Base-by-base conservation (phyloP, 2,113 vertebrate genomes). In the Pontoporia blainvillei region DNA sequence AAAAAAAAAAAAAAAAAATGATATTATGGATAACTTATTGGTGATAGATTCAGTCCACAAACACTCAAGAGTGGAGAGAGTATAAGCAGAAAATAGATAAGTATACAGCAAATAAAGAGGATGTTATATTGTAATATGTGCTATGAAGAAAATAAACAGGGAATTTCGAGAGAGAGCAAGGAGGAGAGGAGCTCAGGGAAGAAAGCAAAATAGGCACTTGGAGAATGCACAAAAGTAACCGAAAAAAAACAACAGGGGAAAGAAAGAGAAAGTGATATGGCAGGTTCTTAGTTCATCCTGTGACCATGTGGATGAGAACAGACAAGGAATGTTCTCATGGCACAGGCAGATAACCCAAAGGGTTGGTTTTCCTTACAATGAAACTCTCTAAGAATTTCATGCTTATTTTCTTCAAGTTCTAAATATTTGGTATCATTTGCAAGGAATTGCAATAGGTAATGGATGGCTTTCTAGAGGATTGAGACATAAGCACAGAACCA, bases 381-480 rank as follows among this genome's bases (percentile, higher is more conserved):
- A 93, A 94, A 75, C 78, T 98, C 86, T 97, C 83, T 27, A 64
- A 97, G 94, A 90, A 91, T 41, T 95, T 97, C 91, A 67, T 5
- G 8, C 73, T 95, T 97, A 91, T 72, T 96, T 97, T 91, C 85
- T 86, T 82, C 29, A 46, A 7, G 86, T 96, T 85, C 85, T 95
- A 98, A 96, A 61, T 75, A 88, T 86, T 98, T 78, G 1, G 76
- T 97, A 87, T 97, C 27, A 93, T 97, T 97, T 98, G 59, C 93
- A 96, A 93, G 94, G 67, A 89, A 96, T 88, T 96, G 92, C 97
- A 97, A 96, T 98, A 98, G 96, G 95, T 98, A 98, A 97, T 85
- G 97, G 95, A 97, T 97, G 94, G 92, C 81, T 98, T 98, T 97
- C 98, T 97, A 75, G 97, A 98, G 90, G 97, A 97, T 71, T 98